Conservation (phyloP, 2,888 invertebrate genomes). For the Melinopterus prodromus region DNA sequence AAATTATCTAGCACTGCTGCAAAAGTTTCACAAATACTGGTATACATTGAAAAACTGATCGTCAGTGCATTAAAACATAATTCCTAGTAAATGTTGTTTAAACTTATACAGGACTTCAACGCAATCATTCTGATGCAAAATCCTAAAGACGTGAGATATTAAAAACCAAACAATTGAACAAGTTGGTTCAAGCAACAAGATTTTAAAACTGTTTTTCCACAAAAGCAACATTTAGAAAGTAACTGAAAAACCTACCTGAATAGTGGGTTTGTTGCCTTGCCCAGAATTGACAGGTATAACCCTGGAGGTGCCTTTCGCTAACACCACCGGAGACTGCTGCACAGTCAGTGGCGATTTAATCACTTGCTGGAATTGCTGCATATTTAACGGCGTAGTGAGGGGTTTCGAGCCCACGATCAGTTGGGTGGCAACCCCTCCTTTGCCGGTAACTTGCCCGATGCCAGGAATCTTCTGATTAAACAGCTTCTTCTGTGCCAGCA, state of each 20-base stretch:
- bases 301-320: conserved; percentile 70
- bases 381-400: conserved; percentile 70
- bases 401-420: conserved; percentile 75
- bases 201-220: too few relatives aligned
- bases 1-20: conserved; percentile 16
- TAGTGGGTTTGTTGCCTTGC: conserved; percentile 67
- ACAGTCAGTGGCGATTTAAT: conserved; percentile 61
- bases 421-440: conserved; percentile 68
- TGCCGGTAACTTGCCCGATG: conserved; percentile 62
- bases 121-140: conserved; percentile 87
- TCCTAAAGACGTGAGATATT: too few relatives aligned
- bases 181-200: too few relatives aligned
- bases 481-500: conserved; percentile 66
- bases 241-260: conserved; percentile 63
- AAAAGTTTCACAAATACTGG: conserved; percentile 11
- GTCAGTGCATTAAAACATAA: conserved; percentile 11
- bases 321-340: conserved; percentile 67
- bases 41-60: conserved; percentile 5
- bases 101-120: conserved; percentile 64
- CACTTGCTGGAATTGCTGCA: conserved; percentile 79
- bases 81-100: neutral
- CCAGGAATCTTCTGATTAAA: conserved; percentile 70
- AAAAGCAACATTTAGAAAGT: conserved; percentile 6
- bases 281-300: conserved; percentile 71
- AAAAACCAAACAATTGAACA: too few relatives aligned